Evolutionary conservation across 2,888 invertebrate genomes (phyloP), one percentile per base, ranked within the genome.

Genomic region (Synanthedon vespiformis): DNA sequence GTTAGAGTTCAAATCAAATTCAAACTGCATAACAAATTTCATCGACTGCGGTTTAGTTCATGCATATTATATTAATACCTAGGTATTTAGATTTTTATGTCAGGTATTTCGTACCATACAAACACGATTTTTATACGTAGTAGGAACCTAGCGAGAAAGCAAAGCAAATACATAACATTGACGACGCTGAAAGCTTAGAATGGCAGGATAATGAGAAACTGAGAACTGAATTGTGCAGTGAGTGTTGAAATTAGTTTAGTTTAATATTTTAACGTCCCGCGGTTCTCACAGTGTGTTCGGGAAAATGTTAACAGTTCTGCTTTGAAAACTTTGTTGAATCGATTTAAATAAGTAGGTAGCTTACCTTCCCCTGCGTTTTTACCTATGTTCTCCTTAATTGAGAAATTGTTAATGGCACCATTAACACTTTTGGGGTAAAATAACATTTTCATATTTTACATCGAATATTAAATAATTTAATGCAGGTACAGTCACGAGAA

Each of bases 241-340:
- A 59, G 60, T 61, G 61, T 52, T 40, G 48, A 64, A 67, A 65
- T 70, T 68, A 65, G 64, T 65, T 62, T 68, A 65, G 64, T 65
- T 62, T 60, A 64, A 59, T 58, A 52, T 55, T 53, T 48, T 44
- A 55, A 41, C 57, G 53, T 52, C 48, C 44, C 47, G 44, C 47
- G 44, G 16, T 18, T 52, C 52, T 51, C 40, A 53, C 51, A 55
- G 52, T 54, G 55, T 56, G 61, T 55, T 54, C 63, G 60, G 55
- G 56, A 62, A 61, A 64, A 66, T 60, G 60, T 55, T 62, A 58
- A 55, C 56, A 51, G 52, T 50, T 34, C 13, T 12, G 12, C 12
- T 34, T 10, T n/a, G 57, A 13, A 44, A 68, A 68, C 65, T 67
- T 70, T 66, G 65, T 65, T 64, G 60, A 59, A 63, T 62, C 59